phyloP scores from a whole-genome alignment of 2,113 vertebrate species.

The Otocyon megalotis region DNA sequence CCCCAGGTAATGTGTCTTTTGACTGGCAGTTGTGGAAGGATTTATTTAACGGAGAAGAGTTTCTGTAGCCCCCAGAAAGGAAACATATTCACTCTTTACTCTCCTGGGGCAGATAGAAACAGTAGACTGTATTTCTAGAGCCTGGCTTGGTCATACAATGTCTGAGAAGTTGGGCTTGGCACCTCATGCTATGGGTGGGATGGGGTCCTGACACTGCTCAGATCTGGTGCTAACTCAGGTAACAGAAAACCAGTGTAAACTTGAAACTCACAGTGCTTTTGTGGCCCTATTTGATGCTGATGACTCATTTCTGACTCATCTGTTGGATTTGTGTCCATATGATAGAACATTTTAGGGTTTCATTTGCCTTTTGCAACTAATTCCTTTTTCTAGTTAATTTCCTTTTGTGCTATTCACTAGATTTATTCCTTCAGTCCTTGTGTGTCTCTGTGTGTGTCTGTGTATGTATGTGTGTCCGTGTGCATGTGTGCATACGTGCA shows the following conservation, averaged over 20 bases:
- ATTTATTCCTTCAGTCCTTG: not conserved
- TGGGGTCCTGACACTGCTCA: not conserved
- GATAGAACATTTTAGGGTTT: not conserved
- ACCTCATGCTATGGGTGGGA: accelerated
- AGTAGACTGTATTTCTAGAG: not conserved
- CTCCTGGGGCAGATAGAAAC: not conserved
- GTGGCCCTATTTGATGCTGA: not conserved
- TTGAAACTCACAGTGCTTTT: not conserved
- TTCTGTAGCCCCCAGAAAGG: not conserved
- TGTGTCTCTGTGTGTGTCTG: not conserved
- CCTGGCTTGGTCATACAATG: not conserved
- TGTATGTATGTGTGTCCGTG: not conserved
- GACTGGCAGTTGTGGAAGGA: not conserved
- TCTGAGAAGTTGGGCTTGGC: not conserved
- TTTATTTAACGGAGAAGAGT: not conserved
- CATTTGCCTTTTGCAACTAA: not conserved
- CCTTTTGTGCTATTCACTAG: not conserved
- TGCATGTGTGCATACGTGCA: not conserved
- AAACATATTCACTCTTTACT: not conserved
- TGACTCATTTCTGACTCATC: not conserved
- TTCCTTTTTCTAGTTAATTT: conserved; percentile 36
- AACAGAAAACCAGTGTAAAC: not conserved
- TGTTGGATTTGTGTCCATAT: conserved; percentile 27
- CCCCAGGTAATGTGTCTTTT: not conserved
- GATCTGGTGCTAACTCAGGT: not conserved